phyloP scores from a whole-genome alignment of 2,797 vertebrate species.

The Aythya fuligula region DNA sequence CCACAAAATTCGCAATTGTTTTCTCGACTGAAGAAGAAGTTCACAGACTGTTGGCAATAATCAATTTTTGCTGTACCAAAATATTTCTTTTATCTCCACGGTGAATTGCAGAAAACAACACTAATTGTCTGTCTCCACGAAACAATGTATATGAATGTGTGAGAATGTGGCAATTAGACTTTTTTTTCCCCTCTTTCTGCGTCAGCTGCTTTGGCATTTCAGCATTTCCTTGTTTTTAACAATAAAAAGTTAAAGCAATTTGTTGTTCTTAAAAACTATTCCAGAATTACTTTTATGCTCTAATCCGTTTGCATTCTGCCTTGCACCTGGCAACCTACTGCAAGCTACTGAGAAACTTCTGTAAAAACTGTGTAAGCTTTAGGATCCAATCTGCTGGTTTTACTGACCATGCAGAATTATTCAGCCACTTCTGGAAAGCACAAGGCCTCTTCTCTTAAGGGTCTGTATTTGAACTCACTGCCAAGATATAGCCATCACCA shows the following conservation, averaged over 20 bases:
- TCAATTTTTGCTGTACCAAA: background rate
- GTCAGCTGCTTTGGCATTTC: conserved; percentile 38
- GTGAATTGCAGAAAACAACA: conserved; percentile 33
- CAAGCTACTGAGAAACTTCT: background rate
- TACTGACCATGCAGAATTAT: background rate
- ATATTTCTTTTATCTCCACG: background rate
- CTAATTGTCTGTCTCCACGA: background rate
- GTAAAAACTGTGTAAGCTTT: background rate
- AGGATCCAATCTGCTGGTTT: background rate
- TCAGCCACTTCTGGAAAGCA: conserved; percentile 4
- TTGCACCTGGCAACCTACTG: conserved; percentile 27
- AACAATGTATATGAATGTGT: conserved; percentile 13
- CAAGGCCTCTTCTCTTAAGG: background rate
- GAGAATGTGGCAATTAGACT: conserved; percentile 1
- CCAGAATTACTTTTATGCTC: background rate
- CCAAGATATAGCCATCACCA: background rate
- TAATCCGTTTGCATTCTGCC: conserved; percentile 13
- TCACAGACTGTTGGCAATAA: background rate
- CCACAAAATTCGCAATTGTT: background rate
- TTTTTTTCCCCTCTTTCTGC: background rate
- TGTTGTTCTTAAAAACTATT: conserved; percentile 10
- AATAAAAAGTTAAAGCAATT: conserved; percentile 21
- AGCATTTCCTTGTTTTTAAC: conserved; percentile 42
- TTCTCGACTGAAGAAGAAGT: background rate
- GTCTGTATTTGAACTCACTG: conserved; percentile 9